Evolutionary conservation across 2,797 vertebrate genomes (phyloP).

Genomic region (Tangara arthus): DNA sequence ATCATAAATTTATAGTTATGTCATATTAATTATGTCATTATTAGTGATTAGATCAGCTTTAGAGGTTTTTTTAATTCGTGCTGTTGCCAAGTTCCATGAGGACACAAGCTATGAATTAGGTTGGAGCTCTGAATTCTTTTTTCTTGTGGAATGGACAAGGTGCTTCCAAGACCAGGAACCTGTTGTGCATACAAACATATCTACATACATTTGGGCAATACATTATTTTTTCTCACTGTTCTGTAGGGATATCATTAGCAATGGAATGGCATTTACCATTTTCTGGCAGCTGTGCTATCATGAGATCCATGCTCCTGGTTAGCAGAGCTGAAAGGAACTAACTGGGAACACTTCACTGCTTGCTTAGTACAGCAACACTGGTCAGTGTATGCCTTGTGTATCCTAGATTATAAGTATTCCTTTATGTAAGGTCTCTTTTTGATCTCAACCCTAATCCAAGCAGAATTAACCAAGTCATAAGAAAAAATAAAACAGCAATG

Average conservation of each 20-base stretch:
- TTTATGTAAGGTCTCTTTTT: not conserved
- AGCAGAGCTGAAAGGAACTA: not conserved
- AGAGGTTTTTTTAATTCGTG: not conserved
- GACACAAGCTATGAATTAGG: not conserved
- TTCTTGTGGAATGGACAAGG: not conserved
- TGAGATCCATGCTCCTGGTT: not conserved
- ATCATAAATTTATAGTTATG: not conserved
- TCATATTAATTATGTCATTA: conserved; percentile 2
- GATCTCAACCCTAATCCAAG: not conserved
- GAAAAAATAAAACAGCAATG: not conserved
- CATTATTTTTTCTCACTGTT: not conserved
- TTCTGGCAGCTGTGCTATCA: not conserved
- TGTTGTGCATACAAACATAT: not conserved
- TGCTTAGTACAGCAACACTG: not conserved
- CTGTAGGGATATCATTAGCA: not conserved
- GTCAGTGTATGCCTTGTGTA: fast-evolving
- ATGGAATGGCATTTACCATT: not conserved
- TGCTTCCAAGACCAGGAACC: not conserved
- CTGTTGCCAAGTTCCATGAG: not conserved
- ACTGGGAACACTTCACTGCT: not conserved
- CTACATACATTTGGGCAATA: not conserved
- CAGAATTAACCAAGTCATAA: not conserved
- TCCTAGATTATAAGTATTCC: not conserved
- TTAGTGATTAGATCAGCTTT: not conserved
- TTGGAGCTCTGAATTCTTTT: not conserved